phyloP scores from a whole-genome alignment of 2,113 vertebrate species.

The Thermophis baileyi region DNA sequence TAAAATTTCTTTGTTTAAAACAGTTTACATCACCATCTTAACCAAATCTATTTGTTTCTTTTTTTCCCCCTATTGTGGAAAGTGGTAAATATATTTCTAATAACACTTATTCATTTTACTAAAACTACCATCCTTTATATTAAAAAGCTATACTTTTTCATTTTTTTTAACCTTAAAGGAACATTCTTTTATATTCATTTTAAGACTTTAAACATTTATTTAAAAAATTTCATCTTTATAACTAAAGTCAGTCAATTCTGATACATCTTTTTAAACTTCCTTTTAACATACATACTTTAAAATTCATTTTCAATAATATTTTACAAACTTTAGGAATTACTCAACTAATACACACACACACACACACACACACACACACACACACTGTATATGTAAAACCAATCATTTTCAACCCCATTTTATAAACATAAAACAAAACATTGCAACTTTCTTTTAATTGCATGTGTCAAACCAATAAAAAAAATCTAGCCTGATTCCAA shows the following conservation, averaged over 20 bases:
- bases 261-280: neutral
- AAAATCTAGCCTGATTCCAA: neutral
- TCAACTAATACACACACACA: neutral
- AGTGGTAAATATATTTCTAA: neutral
- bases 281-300: neutral
- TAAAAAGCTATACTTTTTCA: neutral
- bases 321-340: neutral
- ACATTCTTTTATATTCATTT: neutral
- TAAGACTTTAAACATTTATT: neutral
- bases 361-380: neutral
- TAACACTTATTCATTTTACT: neutral
- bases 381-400: neutral
- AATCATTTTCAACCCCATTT: neutral
- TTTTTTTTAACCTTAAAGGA: neutral
- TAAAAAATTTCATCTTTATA: neutral
- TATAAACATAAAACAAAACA: neutral
- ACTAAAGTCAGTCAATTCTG: neutral
- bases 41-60: neutral
- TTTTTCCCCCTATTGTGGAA: neutral
- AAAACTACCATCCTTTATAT: neutral
- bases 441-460: neutral
- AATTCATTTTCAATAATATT: neutral
- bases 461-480: neutral
- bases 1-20: neutral
- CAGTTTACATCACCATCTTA: neutral